These are phyloP conservation scores for Penaeus vannamei DNA, from an alignment of 1,140 invertebrate genomes.

Conservation along the genomic window DNA sequence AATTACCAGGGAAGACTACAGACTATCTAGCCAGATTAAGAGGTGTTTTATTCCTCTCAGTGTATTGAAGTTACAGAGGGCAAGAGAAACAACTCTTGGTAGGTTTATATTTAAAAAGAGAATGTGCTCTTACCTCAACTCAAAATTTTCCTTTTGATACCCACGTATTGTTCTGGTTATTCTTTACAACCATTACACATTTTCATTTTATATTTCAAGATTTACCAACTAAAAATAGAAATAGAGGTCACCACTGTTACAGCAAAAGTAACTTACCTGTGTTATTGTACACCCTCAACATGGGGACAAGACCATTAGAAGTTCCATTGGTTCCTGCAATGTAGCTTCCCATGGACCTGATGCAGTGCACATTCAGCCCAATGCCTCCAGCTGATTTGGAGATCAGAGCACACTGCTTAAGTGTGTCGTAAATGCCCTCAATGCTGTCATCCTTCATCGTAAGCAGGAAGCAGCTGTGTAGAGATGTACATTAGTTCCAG, in stretches of 20 bases:
- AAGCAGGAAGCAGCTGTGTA: conserved; percentile 89
- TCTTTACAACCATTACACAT: no score
- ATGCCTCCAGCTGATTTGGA: conserved; percentile 98
- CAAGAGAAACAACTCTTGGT: no score
- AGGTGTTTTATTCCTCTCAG: no score
- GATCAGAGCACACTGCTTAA: conserved; percentile 95
- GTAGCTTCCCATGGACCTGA: conserved; percentile 90
- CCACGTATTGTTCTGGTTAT: no score
- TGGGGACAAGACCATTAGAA: conserved; percentile 98
- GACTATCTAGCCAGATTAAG: no score
- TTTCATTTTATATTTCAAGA: not conserved
- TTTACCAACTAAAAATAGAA: not conserved
- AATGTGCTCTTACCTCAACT: no score
- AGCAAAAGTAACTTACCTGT: conserved; percentile 73
- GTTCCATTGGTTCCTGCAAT: conserved; percentile 96
- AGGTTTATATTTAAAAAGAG: no score
- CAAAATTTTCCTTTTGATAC: no score
- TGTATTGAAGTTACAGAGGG: no score
- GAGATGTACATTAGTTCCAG: conserved; percentile 46
- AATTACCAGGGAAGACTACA: no score
- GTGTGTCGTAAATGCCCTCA: conserved; percentile 96
- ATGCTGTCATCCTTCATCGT: conserved; percentile 98
- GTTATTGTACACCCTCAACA: conserved; percentile 97
- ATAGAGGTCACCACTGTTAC: not conserved
- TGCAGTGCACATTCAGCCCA: conserved; percentile 96